Evolutionary conservation across 2,888 invertebrate genomes (phyloP), one percentile per base, ranked within the genome.

Genomic region (Microctonus hyperodae): DNA sequence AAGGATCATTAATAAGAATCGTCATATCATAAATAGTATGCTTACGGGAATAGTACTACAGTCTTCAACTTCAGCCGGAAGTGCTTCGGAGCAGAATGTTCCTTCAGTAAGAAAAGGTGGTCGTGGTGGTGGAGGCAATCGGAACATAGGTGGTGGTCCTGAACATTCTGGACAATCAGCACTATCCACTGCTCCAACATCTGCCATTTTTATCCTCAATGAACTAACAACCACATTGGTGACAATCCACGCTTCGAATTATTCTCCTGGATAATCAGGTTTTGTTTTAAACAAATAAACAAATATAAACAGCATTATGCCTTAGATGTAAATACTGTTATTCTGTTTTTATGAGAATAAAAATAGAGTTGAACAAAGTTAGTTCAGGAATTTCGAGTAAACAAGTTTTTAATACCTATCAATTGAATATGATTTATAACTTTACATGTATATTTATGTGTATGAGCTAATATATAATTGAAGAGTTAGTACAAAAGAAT

Each of bases 21-120:
- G 33, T 57, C 28, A 53, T 31, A 6, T 16, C 20, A 28, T 40
- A 37, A 13, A 22, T 48, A 31, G 37, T 53, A 55, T 66, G 88
- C 91, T 91, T 85, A 92, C 92, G 88, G 91, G 91, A 87, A 91
- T 88, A 78, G 90, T 89, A 82, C 91, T 91, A 85, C 92, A 92
- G 77, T 91, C 90, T 84, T 91, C 91, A 80, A 91, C 87, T 76
- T 90, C 89, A 63, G 90, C 88, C 77, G 91, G 87, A 55, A 91
- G 89, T 74, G 90, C 90, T 83, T 91, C 91, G 65, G 90, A 88
- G 81, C 91, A 91, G 80, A 89, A 89, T 77, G 89, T 88, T 65
- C 90, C 90, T 74, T 87, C 84, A 69, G 87, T 87, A 72, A 91
- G 86, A 79, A 91, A 89, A 66, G 92, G 91, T 63, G 92, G 92